These are phyloP conservation scores for zebrafish (Danio rerio) DNA, from an alignment of 2,113 vertebrate species.

Conservation along the genomic window DNA sequence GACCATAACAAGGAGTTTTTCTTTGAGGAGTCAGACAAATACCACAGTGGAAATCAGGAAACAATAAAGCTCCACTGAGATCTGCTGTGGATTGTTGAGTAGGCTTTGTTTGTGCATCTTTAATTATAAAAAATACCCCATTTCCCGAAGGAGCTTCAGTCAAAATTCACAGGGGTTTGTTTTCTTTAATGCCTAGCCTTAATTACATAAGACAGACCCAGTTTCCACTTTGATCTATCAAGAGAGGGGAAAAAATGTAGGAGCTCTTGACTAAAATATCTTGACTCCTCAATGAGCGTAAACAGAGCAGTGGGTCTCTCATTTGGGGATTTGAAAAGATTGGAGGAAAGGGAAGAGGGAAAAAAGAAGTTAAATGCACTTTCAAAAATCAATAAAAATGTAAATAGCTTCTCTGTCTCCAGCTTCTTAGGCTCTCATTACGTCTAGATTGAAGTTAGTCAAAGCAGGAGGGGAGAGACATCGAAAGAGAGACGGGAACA, in stretches of 20 bases:
- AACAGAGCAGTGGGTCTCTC: constrained; percentile 57
- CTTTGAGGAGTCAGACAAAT: neutral
- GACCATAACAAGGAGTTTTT: neutral
- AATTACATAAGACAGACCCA: constrained; percentile 80
- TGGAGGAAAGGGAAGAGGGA: neutral
- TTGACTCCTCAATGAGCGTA: constrained; percentile 67
- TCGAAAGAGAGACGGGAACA: constrained; percentile 28
- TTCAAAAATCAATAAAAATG: constrained; percentile 59
- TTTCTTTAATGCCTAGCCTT: constrained; percentile 78
- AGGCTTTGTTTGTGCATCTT: constrained; percentile 69
- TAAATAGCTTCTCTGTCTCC: constrained; percentile 51
- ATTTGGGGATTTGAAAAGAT: constrained; percentile 29
- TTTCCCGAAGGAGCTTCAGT: constrained; percentile 72
- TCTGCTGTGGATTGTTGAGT: constrained; percentile 59
- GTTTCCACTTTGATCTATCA: constrained; percentile 79
- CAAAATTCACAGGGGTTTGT: constrained; percentile 77
- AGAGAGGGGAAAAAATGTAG: constrained; percentile 13
- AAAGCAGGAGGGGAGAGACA: constrained; percentile 51
- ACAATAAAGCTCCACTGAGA: constrained; percentile 26
- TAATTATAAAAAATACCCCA: constrained; percentile 75
- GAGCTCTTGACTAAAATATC: constrained; percentile 72
- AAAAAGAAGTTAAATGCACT: constrained; percentile 52
- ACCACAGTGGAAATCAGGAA: neutral
- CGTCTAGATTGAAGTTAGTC: constrained; percentile 50
- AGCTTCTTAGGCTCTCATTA: constrained; percentile 46